Evolutionary conservation across 2,113 vertebrate species (phyloP), one percentile per base, ranked within the genome.

Genomic region (Passer montanus): DNA sequence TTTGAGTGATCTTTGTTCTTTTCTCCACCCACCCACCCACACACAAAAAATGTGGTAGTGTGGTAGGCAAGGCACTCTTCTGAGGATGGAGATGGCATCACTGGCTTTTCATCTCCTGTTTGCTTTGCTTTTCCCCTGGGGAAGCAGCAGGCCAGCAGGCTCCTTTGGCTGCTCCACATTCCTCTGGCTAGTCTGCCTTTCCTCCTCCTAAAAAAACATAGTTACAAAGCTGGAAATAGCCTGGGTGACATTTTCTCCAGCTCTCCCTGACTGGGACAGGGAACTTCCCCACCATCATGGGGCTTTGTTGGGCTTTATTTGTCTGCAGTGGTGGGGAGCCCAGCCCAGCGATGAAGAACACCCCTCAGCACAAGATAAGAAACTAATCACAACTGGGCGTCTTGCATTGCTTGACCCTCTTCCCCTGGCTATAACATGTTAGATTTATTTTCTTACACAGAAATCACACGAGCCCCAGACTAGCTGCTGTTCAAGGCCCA

Each of bases 31-130:
- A 86, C 75, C 28, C 87, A 39, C 88, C 35, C 91, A 70, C 87
- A 56, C 78, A 74, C 28, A 49, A 22, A 60, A 67, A 67, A 62
- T 88, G 95, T 47, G 88, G 96, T 88, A 58, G 90, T 47, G 64
- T 62, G 79, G 79, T 94, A 93, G 92, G 94, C 86, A 95, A 91
- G 90, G 90, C 94, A 47, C 18, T 64, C 43, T 80, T 82, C 90
- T 92, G 88, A 95, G 94, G 91, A 93, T 26, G 76, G 75, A 81
- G 92, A 67, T 8, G 16, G 88, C 83, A 90, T 83, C 86, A 26
- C 52, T 86, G 59, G 68, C 88, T 90, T 96, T 95, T 95, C 56
- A 93, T 95, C 95, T 96, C 58, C 74, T 95, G 73, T 89, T 95
- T 80, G 39, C 82, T 94, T 85, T 89, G 56, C 53, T 73, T 82